Evolutionary conservation across 2,888 invertebrate genomes (phyloP).

Genomic region (Callimorpha dominula): DNA sequence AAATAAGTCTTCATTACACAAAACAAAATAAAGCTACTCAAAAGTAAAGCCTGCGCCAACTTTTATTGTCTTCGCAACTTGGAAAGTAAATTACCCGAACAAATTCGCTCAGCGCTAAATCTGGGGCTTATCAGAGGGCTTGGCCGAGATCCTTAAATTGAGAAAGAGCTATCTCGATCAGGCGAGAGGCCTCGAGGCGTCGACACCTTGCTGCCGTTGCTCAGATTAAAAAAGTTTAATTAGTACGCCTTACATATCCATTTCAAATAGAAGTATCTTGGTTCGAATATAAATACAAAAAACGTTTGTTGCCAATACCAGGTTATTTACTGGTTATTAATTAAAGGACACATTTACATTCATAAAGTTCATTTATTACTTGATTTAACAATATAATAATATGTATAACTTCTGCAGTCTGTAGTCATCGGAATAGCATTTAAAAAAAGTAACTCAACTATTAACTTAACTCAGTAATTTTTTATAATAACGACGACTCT

Average conservation of each 20-base stretch:
- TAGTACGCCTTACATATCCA: conserved; percentile 67
- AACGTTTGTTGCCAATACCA: conserved; percentile 4
- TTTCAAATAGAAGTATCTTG: conserved; percentile 47
- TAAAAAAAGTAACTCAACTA: too few relatives aligned
- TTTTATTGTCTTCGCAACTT: conserved; percentile 85
- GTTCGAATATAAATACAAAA: conserved; percentile 33
- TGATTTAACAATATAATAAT: too few relatives aligned
- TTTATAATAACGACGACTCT: too few relatives aligned
- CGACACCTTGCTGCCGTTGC: conserved; percentile 71
- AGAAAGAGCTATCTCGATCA: conserved; percentile 80
- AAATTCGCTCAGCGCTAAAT: conserved; percentile 84
- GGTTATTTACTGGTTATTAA: background rate
- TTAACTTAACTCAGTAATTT: too few relatives aligned
- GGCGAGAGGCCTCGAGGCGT: conserved; percentile 72
- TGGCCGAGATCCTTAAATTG: conserved; percentile 79
- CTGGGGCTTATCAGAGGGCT: conserved; percentile 81
- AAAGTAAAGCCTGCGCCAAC: conserved; percentile 72
- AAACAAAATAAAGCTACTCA: conserved; percentile 75
- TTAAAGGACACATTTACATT: background rate
- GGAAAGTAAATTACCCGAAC: conserved; percentile 83
- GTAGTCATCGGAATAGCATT: too few relatives aligned
- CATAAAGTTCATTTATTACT: too few relatives aligned
- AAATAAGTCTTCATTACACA: conserved; percentile 74
- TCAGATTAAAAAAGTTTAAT: conserved; percentile 82
- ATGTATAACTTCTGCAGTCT: too few relatives aligned